These are phyloP conservation scores for Asobara japonica DNA, from an alignment of 1,140 invertebrate species.

Conservation along the genomic window DNA sequence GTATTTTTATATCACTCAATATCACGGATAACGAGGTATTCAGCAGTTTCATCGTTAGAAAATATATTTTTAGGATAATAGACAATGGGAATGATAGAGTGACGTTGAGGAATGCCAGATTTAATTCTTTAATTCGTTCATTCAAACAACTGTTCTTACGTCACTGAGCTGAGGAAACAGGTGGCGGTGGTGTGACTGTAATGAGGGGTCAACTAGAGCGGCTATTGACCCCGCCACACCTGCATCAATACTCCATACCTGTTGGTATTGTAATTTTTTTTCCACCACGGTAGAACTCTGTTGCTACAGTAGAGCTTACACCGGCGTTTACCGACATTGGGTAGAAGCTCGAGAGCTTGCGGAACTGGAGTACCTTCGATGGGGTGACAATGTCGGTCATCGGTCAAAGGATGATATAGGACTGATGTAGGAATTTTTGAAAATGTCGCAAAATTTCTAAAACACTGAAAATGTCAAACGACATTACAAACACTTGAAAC, in stretches of 20 bases:
- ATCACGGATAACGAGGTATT: neutral
- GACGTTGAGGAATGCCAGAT: neutral
- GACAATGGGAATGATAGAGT: neutral
- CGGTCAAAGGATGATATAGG: neutral
- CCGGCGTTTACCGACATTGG: neutral
- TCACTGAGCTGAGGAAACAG: conserved; percentile 26
- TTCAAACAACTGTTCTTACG: neutral
- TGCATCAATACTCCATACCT: conserved; percentile 56
- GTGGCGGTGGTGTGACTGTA: conserved; percentile 11
- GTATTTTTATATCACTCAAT: neutral
- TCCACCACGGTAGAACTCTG: conserved; percentile 44
- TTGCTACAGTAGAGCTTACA: neutral
- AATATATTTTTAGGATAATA: neutral
- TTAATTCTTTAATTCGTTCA: neutral
- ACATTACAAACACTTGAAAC: no score
- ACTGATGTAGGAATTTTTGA: neutral
- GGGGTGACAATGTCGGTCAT: neutral
- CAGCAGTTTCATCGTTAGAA: neutral
- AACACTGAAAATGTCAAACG: no score
- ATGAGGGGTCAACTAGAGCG: conserved; percentile 33
- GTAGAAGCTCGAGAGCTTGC: neutral
- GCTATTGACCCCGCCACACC: conserved; percentile 58
- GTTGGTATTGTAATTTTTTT: conserved; percentile 40
- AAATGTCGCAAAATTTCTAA: neutral
- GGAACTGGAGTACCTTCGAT: neutral